These are phyloP conservation scores for Drosophila pectinifera DNA, from an alignment of 1,140 invertebrate species.

Conservation along the genomic window DNA sequence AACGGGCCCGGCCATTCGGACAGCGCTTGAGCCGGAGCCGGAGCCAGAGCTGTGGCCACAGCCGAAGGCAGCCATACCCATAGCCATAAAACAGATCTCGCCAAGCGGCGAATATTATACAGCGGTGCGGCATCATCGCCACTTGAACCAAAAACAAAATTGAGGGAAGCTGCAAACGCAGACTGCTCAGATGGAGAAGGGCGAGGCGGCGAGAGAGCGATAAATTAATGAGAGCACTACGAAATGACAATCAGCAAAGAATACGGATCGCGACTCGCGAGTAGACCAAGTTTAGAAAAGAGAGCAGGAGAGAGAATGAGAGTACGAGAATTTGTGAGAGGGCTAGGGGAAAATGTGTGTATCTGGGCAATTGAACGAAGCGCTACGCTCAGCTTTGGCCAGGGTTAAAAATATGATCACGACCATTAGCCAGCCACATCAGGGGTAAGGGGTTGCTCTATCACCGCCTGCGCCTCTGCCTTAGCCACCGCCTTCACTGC, in stretches of 20 bases:
- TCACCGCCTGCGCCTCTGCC: slow-evolving; percentile 5
- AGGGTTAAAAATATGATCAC: slow-evolving; percentile 74
- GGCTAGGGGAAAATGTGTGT: slow-evolving; percentile 18
- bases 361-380: slow-evolving; percentile 57
- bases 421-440: slow-evolving; percentile 18
- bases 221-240: slow-evolving; percentile 65
- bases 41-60: slow-evolving; percentile 25
- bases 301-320: slow-evolving; percentile 19
- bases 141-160: slow-evolving; percentile 73
- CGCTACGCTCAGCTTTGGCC: slow-evolving; percentile 36
- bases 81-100: slow-evolving; percentile 68
- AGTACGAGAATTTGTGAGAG: not conserved
- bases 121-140: slow-evolving; percentile 48
- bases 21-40: slow-evolving; percentile 70
- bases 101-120: slow-evolving; percentile 67
- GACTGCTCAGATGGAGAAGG: slow-evolving; percentile 21
- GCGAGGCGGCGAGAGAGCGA: slow-evolving; percentile 44
- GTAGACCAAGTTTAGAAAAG: slow-evolving; percentile 79
- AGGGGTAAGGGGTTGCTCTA: slow-evolving; percentile 52
- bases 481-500: not conserved
- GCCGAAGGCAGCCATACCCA: slow-evolving; percentile 63
- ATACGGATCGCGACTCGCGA: slow-evolving; percentile 31
- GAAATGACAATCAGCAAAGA: slow-evolving; percentile 69
- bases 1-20: slow-evolving; percentile 50
- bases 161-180: slow-evolving; percentile 73